These are phyloP conservation scores for Orthosia gracilis DNA, from an alignment of 2,888 invertebrate species.

Conservation along the genomic window DNA sequence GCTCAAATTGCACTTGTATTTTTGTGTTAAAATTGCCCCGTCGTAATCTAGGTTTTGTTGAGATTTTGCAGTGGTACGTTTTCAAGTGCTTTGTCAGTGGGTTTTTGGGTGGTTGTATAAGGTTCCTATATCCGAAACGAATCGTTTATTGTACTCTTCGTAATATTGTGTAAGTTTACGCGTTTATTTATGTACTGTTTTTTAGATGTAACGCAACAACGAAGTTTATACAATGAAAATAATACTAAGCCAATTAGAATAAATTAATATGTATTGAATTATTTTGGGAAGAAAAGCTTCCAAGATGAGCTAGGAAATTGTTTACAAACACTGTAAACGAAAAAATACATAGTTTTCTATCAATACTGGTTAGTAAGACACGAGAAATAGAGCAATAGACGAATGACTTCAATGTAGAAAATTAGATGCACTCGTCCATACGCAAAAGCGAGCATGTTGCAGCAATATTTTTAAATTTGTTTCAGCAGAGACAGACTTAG, in stretches of 20 bases:
- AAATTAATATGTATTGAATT: too few species aligned
- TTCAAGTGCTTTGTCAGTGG: conserved; percentile 54
- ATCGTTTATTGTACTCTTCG: too few species aligned
- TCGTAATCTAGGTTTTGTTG: conserved; percentile 71
- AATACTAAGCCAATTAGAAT: too few species aligned
- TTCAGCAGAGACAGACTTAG: conserved; percentile 65
- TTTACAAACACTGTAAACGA: not conserved
- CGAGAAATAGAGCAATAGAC: conserved; percentile 40
- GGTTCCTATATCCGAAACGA: not conserved
- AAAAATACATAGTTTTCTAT: not conserved
- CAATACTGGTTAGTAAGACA: conserved; percentile 6
- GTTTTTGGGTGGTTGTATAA: conserved; percentile 60
- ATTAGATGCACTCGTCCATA: conserved; percentile 69
- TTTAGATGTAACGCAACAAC: too few species aligned
- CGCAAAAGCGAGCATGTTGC: conserved; percentile 38
- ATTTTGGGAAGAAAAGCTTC: too few species aligned
- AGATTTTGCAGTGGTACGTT: conserved; percentile 54
- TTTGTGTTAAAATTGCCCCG: conserved; percentile 72
- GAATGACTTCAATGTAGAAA: conserved; percentile 80
- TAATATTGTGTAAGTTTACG: too few species aligned
- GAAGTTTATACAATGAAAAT: too few species aligned
- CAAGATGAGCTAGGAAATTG: not conserved
- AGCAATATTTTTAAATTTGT: conserved; percentile 75
- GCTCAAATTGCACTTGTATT: conserved; percentile 73
- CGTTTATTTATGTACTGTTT: too few species aligned